phyloP scores from a whole-genome alignment of 2,888 invertebrate species.

The Conomelus anceps region DNA sequence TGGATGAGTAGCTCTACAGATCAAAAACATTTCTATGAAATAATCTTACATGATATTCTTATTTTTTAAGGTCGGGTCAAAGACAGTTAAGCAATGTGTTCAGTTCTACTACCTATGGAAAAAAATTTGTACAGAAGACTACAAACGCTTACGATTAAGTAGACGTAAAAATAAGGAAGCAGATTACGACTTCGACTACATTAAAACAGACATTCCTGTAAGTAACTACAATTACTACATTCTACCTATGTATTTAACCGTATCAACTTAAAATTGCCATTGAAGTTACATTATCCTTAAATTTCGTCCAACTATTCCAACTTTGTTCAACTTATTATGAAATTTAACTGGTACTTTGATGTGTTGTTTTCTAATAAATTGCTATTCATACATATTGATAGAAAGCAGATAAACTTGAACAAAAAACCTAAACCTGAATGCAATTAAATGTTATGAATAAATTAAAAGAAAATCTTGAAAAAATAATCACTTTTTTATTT shows the following conservation, averaged over 20 bases:
- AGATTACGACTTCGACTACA: constrained; percentile 29
- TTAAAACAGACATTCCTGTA: constrained; percentile 33
- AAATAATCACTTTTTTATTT: no score
- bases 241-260: not conserved
- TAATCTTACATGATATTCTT: no score
- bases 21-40: no score
- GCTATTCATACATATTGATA: no score
- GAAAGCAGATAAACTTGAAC: no score
- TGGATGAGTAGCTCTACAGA: no score
- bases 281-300: constrained; percentile 4
- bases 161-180: constrained; percentile 31
- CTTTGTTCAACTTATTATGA: not conserved
- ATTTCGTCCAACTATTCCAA: not conserved
- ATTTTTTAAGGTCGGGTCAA: constrained; percentile 62
- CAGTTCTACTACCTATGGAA: constrained; percentile 99
- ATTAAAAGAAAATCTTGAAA: no score
- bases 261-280: constrained; percentile 2
- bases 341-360: not conserved
- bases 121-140: constrained; percentile 87
- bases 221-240: constrained; percentile 5
- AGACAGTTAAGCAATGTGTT: constrained; percentile 86
- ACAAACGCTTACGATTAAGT: constrained; percentile 51
- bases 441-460: no score
- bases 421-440: no score
- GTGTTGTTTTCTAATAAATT: no score